Evolutionary conservation across 2,113 vertebrate genomes (phyloP), one percentile per base, ranked within the genome.

Genomic region (Tachysurus vachellii): DNA sequence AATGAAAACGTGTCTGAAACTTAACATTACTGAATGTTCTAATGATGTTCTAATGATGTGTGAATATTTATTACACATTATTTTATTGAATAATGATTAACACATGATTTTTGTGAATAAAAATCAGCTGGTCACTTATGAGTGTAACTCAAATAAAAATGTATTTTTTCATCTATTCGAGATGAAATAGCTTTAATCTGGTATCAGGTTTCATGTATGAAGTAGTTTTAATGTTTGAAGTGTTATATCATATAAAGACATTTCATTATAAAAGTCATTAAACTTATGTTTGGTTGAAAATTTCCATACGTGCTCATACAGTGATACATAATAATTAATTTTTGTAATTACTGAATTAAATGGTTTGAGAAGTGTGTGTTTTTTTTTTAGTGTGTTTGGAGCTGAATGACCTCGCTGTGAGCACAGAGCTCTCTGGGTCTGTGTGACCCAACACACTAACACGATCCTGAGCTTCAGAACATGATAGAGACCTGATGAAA

Each of bases 391-490:
- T 21, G 2, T 70, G 50, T n/a, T 23, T 26, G 66, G 66, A 73
- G 26, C 66, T 73, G 80, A 87, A 31, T 31, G 23, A 14, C 36
- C 68, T 73, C 62, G 71, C 31, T 57, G 28, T 81, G 64, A 47
- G 61, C 77, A 50, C 23, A 2, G 50, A 57, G 85, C 66, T 87
- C 79, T 82, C 85, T 9, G 85, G 85, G 85, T 87, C 85, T 87
- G 79, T 59, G 82, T 79, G 86, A 84, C 82, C 86, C 56, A 53
- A 83, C 81, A 84, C 73, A 68, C 66, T 84, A 84, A 84, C 82
- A 36, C 62, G 77, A 91, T 91, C 89, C 79, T 88, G 80, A 89
- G 88, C 8, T 70, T 83, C 80, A 87, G 61, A 70, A 76, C 82
- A 84, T 80, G 87, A 88, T 71, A 53, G 75, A 9, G 19, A 56